phyloP scores from a whole-genome alignment of 2,113 vertebrate genomes.

The Rhizomys pruinosus region DNA sequence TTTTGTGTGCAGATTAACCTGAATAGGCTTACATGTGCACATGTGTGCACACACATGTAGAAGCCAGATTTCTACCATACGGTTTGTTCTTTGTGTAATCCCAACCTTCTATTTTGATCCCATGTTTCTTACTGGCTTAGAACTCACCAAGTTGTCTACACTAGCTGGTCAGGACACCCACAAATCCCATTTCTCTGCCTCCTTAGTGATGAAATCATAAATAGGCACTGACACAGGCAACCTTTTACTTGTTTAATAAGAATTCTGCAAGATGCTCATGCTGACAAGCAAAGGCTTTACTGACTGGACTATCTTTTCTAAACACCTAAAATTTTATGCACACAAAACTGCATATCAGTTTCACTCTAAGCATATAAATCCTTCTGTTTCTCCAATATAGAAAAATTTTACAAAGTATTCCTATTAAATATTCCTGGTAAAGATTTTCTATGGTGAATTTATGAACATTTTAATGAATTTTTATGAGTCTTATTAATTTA shows the following conservation, averaged over 20 bases:
- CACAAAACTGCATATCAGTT: not conserved
- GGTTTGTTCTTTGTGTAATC: not conserved
- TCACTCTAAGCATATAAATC: conserved; percentile 22
- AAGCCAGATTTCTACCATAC: not conserved
- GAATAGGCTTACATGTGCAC: too few species aligned
- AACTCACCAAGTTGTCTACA: not conserved
- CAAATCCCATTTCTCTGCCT: not conserved
- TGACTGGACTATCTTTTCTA: not conserved
- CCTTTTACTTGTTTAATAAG: not conserved
- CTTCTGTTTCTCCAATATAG: not conserved
- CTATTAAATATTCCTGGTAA: conserved; percentile 25
- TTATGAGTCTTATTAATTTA: conserved; percentile 1
- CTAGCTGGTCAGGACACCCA: not conserved
- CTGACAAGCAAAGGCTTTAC: not conserved
- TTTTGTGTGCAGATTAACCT: not conserved
- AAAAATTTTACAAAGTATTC: conserved; percentile 6
- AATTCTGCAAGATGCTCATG: not conserved
- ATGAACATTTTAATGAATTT: conserved; percentile 36
- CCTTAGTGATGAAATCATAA: not conserved
- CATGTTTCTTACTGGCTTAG: not conserved
- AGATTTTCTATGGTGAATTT: not conserved
- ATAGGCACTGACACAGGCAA: not conserved
- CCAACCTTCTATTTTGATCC: not conserved
- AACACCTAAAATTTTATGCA: conserved; percentile 41
- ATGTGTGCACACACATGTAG: not conserved